These are phyloP conservation scores for Dolichotis patagonum DNA, from an alignment of 2,113 vertebrate species.

Conservation along the genomic window DNA sequence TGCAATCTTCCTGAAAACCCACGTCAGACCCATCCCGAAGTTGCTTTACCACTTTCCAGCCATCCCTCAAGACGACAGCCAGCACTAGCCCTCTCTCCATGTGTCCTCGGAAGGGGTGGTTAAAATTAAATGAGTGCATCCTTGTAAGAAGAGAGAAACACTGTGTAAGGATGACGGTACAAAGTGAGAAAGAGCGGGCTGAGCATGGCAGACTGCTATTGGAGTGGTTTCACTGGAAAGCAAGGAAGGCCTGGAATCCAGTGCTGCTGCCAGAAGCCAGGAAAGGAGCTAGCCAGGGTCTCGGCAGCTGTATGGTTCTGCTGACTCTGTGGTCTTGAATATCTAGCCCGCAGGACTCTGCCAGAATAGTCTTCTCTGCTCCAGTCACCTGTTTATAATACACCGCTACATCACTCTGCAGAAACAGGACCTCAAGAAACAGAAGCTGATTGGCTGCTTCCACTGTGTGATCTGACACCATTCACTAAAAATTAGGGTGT, in stretches of 20 bases:
- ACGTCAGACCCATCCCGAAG: too few relatives aligned
- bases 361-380: not conserved
- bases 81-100: not conserved
- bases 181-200: not conserved
- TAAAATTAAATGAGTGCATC: not conserved
- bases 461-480: not conserved
- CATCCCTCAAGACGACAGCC: not conserved
- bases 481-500: not conserved
- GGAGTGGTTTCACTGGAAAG: not conserved
- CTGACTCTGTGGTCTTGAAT: not conserved
- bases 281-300: not conserved
- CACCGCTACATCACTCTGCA: accelerated
- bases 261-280: not conserved
- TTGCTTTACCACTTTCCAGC: not conserved
- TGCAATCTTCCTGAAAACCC: too few relatives aligned
- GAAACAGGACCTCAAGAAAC: not conserved
- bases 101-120: not conserved
- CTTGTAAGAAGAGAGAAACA: not conserved
- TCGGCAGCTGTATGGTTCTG: not conserved
- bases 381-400: not conserved
- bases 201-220: not conserved
- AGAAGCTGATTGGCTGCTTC: not conserved
- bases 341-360: not conserved
- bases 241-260: not conserved
- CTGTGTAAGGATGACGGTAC: not conserved